These are phyloP conservation scores for Archocentrus centrarchus DNA, from an alignment of 2,113 vertebrate species.

Conservation along the genomic window DNA sequence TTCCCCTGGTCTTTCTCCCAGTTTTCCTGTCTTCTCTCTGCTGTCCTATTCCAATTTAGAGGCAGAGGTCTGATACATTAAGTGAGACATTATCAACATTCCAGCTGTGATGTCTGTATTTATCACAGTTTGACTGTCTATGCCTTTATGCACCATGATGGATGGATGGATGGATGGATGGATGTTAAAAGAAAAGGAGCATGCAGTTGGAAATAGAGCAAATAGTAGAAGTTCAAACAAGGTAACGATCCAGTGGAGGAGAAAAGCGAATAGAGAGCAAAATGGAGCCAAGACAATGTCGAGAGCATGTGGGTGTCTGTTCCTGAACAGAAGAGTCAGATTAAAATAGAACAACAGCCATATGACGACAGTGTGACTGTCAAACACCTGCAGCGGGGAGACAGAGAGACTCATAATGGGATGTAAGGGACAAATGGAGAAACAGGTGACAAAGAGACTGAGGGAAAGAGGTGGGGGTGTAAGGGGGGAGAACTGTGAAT, in stretches of 20 bases:
- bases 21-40: not conserved
- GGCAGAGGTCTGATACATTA: too few species aligned
- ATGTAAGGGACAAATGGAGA: slow-evolving; percentile 52
- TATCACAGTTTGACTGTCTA: not conserved
- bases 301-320: slow-evolving; percentile 69
- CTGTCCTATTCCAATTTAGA: too few species aligned
- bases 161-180: slow-evolving; percentile 1
- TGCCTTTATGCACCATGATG: slow-evolving; percentile 37
- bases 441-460: slow-evolving; percentile 51
- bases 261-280: slow-evolving; percentile 29
- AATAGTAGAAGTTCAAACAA: not conserved
- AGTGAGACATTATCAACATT: slow-evolving; percentile 18
- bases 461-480: not conserved
- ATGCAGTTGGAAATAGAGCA: not conserved
- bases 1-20: not conserved
- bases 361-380: slow-evolving; percentile 66
- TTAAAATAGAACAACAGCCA: slow-evolving; percentile 75
- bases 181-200: not conserved
- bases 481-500: slow-evolving; percentile 22
- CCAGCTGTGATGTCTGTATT: slow-evolving; percentile 20
- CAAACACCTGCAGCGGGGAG: slow-evolving; percentile 65
- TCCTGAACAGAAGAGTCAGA: slow-evolving; percentile 67
- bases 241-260: not conserved
- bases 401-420: slow-evolving; percentile 30
- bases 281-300: slow-evolving; percentile 47